Conservation (phyloP, 1,140 invertebrate species). For the Cyclargus thomasi region DNA sequence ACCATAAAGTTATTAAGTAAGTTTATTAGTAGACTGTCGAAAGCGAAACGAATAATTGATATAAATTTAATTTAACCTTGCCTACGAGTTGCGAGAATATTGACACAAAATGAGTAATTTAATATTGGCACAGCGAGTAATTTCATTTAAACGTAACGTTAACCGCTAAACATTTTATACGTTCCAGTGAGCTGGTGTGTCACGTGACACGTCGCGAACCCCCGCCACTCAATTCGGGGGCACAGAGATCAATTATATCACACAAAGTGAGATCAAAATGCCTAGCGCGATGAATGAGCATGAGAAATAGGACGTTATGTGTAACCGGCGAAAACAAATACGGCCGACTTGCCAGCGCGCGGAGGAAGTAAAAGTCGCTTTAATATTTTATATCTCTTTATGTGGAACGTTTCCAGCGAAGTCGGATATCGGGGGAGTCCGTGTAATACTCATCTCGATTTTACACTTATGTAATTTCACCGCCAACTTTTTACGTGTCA, state of each 20-base stretch:
- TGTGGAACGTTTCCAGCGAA: not conserved
- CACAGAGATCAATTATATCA: not conserved
- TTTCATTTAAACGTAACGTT: too few relatives aligned
- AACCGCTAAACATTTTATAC: too few relatives aligned
- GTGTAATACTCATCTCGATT: constrained; percentile 3
- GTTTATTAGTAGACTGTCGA: too few relatives aligned
- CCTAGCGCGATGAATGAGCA: not conserved
- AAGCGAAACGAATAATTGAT: too few relatives aligned
- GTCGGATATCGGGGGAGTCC: not conserved
- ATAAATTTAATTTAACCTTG: too few relatives aligned
- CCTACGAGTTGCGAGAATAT: too few relatives aligned
- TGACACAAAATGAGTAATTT: too few relatives aligned
- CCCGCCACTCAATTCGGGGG: too few relatives aligned
- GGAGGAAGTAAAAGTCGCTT: not conserved
- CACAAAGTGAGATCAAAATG: not conserved
- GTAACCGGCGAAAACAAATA: constrained; percentile 2
- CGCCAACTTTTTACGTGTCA: not conserved
- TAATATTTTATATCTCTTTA: not conserved
- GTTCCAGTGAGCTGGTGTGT: too few relatives aligned
- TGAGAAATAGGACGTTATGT: not conserved
- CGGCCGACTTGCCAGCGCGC: not conserved
- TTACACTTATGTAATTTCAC: not conserved
- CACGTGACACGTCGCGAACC: too few relatives aligned
- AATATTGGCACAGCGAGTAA: too few relatives aligned
- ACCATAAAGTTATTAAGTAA: too few relatives aligned